Conservation (phyloP, 2,888 invertebrate genomes). For the Capitulum mitella region DNA sequence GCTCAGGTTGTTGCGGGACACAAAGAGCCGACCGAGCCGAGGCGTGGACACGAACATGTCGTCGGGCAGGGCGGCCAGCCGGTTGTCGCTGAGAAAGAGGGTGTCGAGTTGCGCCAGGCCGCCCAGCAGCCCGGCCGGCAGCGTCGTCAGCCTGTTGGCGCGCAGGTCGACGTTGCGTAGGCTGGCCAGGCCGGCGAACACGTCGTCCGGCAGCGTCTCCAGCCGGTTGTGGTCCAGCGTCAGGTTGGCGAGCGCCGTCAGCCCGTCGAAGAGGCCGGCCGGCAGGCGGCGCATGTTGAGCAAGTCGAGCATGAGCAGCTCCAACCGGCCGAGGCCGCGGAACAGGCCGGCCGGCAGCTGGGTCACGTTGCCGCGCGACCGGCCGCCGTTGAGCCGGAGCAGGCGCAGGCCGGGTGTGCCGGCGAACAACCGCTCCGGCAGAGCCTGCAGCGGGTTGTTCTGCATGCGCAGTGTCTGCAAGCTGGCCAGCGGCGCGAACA, state of each 20-base stretch:
- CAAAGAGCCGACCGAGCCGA: constrained; percentile 49
- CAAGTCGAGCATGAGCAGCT: constrained; percentile 25
- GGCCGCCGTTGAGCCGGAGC: neutral
- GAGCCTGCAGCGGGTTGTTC: constrained; percentile 32
- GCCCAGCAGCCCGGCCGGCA: constrained; percentile 20
- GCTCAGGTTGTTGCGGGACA: constrained; percentile 45
- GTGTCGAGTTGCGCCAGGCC: constrained; percentile 36
- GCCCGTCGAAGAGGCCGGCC: constrained; percentile 55
- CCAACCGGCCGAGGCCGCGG: neutral
- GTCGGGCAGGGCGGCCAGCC: constrained; percentile 43
- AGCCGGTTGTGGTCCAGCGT: constrained; percentile 61
- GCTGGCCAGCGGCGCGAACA: constrained; percentile 30
- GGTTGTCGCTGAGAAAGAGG: constrained; percentile 47
- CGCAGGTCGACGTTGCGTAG: constrained; percentile 58
- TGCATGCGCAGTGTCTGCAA: constrained; percentile 35
- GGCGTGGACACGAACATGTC: constrained; percentile 51
- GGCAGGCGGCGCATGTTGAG: constrained; percentile 49
- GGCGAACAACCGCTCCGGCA: constrained; percentile 20
- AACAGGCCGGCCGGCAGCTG: neutral
- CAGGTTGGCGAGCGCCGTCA: constrained; percentile 55
- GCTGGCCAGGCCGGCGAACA: constrained; percentile 55
- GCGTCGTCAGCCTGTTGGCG: constrained; percentile 55
- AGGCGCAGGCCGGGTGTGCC: neutral
- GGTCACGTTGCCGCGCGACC: neutral
- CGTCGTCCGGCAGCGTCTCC: constrained; percentile 51